A percentile compares a stretch with the other conserved stretches of the same genome.
These are phyloP conservation scores for Hippocampus abdominalis DNA, from an alignment of 2,113 vertebrate species.

Conservation along the genomic window DNA sequence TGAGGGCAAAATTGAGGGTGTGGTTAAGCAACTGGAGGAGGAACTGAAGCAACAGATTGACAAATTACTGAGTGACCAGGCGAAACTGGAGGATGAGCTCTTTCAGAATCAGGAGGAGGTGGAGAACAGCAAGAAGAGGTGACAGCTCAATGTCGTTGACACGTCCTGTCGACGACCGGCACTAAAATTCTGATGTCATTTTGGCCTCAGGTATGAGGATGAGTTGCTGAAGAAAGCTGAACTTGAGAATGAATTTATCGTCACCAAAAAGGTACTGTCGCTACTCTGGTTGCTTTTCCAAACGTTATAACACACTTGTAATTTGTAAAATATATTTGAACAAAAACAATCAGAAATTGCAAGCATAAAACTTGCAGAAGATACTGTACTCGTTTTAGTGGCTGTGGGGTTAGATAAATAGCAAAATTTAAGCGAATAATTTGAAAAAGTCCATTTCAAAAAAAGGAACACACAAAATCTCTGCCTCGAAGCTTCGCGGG, in stretches of 20 bases:
- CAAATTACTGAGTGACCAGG: conserved; percentile 49
- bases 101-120: conserved; percentile 40
- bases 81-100: conserved; percentile 64
- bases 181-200: background rate
- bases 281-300: background rate
- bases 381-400: no score
- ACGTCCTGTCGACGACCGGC: background rate
- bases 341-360: no score
- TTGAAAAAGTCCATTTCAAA: no score
- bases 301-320: no score
- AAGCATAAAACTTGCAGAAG: no score
- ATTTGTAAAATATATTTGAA: no score
- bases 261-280: conserved; percentile 69
- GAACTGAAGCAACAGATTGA: conserved; percentile 65
- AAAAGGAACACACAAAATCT: no score
- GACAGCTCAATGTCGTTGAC: background rate
- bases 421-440: no score
- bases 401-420: no score
- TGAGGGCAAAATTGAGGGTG: conserved; percentile 58
- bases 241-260: conserved; percentile 70
- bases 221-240: conserved; percentile 56
- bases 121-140: conserved; percentile 66
- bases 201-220: conserved; percentile 66
- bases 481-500: no score
- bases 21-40: conserved; percentile 49